phyloP scores from a whole-genome alignment of 1,140 invertebrate genomes.

The Hestina assimilis region DNA sequence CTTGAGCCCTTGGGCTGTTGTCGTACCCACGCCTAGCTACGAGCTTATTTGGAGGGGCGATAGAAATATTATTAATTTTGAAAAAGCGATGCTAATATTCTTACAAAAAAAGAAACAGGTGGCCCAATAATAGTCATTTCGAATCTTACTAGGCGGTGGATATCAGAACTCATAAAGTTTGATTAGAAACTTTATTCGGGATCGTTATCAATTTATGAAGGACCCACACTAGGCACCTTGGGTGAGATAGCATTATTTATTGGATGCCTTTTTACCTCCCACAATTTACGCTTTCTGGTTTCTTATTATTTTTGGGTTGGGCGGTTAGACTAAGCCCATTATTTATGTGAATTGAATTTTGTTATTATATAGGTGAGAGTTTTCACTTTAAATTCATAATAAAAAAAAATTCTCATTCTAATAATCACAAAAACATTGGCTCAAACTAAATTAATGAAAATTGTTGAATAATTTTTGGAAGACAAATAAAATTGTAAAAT shows the following conservation, averaged over 20 bases:
- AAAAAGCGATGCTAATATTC: neutral
- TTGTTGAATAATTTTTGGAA: no score
- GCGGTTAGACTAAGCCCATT: neutral
- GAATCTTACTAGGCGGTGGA: conserved; percentile 12
- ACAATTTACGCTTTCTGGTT: conserved; percentile 27
- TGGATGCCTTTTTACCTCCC: conserved; percentile 27
- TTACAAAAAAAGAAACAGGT: conserved; percentile 2
- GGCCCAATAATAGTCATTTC: neutral
- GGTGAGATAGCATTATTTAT: conserved; percentile 34
- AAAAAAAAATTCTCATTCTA: no score
- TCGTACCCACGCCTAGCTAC: no score
- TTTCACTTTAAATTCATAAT: no score
- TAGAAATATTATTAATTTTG: neutral
- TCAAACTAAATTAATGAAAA: no score
- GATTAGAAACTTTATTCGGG: conserved; percentile 24
- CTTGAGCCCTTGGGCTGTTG: no score
- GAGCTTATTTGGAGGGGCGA: no score
- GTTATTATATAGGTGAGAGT: no score
- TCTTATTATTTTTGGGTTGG: conserved; percentile 4
- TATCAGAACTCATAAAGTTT: conserved; percentile 26
- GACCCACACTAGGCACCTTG: conserved; percentile 16
- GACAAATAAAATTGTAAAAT: no score
- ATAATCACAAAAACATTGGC: no score
- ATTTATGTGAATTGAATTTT: neutral
- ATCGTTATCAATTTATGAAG: conserved; percentile 32